A percentile compares a stretch with the other conserved stretches of the same genome.
Evolutionary conservation across 2,113 vertebrate genomes (phyloP).

Genomic region (Anser brachyrhynchus): DNA sequence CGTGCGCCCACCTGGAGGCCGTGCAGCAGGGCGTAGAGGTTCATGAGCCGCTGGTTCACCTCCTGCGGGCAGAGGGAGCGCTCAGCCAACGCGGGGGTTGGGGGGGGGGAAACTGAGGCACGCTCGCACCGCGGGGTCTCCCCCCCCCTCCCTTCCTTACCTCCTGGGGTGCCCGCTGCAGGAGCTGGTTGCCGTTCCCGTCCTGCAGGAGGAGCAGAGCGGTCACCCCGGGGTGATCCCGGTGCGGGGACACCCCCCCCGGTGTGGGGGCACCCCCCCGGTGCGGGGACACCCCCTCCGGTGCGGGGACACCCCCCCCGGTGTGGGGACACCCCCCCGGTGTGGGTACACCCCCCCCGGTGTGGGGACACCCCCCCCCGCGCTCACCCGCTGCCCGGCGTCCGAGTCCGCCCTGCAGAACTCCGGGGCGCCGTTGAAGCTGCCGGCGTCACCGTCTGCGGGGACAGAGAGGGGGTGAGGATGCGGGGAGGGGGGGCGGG

Average conservation of each 20-base stretch:
- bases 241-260: no score
- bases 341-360: no score
- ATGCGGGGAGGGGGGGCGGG: no score
- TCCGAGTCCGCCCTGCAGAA: constrained; percentile 62
- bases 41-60: constrained; percentile 82
- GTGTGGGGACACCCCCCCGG: no score
- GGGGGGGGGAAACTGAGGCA: background rate
- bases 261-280: no score
- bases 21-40: constrained; percentile 85
- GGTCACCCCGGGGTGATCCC: rapidly evolving
- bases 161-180: constrained; percentile 79
- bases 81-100: background rate
- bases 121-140: rapidly evolving
- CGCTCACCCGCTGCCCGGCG: constrained; percentile 75
- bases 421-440: constrained; percentile 83
- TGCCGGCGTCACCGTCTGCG: constrained; percentile 80
- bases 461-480: background rate
- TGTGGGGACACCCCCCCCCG: no score
- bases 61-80: constrained; percentile 70
- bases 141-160: constrained; percentile 60
- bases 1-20: constrained; percentile 83
- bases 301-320: no score
- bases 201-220: constrained; percentile 72
- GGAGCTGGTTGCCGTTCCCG: constrained; percentile 89
- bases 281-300: no score